Evolutionary conservation across 1,140 invertebrate genomes (phyloP).

Genomic region (Aphaenogaster rudis): DNA sequence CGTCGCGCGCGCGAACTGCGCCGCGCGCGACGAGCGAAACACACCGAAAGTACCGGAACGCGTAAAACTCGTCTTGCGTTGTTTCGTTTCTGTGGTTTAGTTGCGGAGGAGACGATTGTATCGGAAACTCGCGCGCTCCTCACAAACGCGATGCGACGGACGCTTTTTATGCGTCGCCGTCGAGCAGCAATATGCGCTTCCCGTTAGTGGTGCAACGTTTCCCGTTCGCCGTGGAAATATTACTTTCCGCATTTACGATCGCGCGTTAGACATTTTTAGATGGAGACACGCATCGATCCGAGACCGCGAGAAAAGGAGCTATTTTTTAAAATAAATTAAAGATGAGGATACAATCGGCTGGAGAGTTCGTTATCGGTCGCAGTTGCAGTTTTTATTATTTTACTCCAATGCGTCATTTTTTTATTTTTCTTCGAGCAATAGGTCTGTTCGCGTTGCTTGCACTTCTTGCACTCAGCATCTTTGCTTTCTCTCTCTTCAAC

Average conservation of each 20-base stretch:
- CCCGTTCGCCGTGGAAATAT: conserved; percentile 44
- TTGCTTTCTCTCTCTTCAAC: no score
- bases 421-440: background rate
- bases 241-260: conserved; percentile 53
- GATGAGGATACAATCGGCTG: background rate
- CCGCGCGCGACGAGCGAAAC: conserved; percentile 7
- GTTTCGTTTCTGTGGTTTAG: conserved; percentile 18
- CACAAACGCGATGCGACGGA: background rate
- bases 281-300: background rate
- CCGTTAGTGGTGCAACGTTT: conserved; percentile 49
- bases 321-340: conserved; percentile 26
- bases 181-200: conserved; percentile 43
- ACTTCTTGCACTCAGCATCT: no score
- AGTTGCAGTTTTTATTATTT: background rate
- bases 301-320: background rate
- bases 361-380: background rate
- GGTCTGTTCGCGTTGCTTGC: no score
- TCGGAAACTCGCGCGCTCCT: conserved; percentile 7
- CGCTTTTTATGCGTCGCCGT: conserved; percentile 43
- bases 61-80: conserved; percentile 21
- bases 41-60: conserved; percentile 5
- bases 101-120: background rate
- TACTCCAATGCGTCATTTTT: background rate
- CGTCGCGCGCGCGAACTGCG: background rate
- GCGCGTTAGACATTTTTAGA: background rate